Base-by-base conservation (phyloP, 2,797 vertebrate genomes). In the Myripristis jacobus region DNA sequence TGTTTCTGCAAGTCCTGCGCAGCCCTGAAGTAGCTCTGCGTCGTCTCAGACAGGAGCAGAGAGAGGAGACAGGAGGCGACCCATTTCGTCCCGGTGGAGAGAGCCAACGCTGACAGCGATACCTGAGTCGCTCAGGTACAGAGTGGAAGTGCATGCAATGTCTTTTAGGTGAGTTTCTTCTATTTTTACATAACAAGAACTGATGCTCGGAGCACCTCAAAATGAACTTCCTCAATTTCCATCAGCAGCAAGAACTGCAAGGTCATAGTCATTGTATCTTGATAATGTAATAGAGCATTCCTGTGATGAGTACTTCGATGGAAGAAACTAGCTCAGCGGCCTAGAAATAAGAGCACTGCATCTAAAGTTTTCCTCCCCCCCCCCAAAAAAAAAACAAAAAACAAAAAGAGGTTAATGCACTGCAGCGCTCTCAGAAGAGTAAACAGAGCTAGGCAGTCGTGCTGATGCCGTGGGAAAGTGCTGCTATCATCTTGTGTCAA, bases 91-190 rank as follows among this genome's bases (percentile, higher is more conserved):
- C 60, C 69, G 50, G 13, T 67, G 19, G 16, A 62, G 62, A 59
- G 4, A 68, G 15, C 12, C 44, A 44, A 36, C 9, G 70, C 5
- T 31, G 18, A 31, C 11, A 25, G n/a, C 47, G 56, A 73, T 36
- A 10, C 47, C 31, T 1, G 6, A 22, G 43, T 55, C 27, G 4
- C 6, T 25, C 22, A 22, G 15, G 31, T 43, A 24, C 55, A 21
- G 51, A 36, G 34, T 36, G 9, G 9, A 36, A 36, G 34, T 19
- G 41, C 65, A 31, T 22, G 53, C 29, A 2, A 92, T 90, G 90
- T 54, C 80, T 43, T 73, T 41, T 66, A 1, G 82, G 92, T 92
- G 65, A 90, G 88, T 80, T 29, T 52, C 8, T 51, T 59, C 0
- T n/a, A 19, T 71, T 50, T 36, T 16, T n/a, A n/a, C 43, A 46